phyloP scores from a whole-genome alignment of 2,797 vertebrate species.

The Ara ararauna region DNA sequence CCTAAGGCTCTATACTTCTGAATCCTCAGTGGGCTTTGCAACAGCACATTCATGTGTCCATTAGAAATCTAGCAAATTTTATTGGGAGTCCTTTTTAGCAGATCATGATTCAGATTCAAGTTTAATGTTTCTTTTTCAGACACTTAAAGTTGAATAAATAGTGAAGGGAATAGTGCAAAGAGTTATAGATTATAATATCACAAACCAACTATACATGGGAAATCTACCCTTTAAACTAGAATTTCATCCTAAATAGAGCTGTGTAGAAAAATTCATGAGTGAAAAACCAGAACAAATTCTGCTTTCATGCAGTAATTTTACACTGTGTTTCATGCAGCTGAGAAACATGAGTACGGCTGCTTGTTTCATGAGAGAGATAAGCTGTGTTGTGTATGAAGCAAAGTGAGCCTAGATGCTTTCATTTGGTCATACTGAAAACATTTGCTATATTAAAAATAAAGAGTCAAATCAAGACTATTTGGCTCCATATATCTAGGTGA shows the following conservation, averaged over 20 bases:
- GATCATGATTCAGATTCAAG: neutral
- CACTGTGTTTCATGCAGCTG: slow-evolving; percentile 5
- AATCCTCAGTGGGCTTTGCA: neutral
- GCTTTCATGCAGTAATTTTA: slow-evolving; percentile 11
- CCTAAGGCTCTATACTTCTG: neutral
- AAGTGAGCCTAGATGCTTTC: neutral
- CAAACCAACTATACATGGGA: neutral
- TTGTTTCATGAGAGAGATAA: neutral
- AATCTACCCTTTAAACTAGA: neutral
- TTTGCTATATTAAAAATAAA: neutral
- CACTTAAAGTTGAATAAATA: neutral
- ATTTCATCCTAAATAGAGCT: neutral
- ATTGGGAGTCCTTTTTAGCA: neutral
- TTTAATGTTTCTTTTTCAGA: neutral
- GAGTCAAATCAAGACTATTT: neutral
- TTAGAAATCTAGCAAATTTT: neutral
- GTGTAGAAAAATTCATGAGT: neutral
- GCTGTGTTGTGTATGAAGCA: neutral
- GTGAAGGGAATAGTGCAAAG: neutral
- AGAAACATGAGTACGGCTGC: neutral
- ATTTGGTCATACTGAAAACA: neutral
- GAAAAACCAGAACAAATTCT: neutral
- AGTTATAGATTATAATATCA: neutral
- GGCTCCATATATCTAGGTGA: neutral
- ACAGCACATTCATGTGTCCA: fast-evolving